Conservation (phyloP, 2,113 vertebrate genomes). For the Odontesthes bonariensis region DNA sequence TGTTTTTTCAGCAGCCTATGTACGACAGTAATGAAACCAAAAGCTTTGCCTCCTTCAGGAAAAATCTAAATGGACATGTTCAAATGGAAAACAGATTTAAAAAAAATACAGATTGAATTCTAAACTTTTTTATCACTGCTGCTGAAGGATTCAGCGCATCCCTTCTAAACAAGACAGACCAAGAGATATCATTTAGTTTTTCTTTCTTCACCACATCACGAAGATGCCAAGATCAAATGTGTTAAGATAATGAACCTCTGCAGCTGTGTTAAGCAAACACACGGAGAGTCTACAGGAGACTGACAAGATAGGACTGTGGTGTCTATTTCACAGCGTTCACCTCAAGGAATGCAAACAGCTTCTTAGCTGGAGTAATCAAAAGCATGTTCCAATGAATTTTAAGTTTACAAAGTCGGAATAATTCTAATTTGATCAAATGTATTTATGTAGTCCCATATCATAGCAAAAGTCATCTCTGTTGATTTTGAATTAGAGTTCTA, state of each 20-base stretch:
- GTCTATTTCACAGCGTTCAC: slow-evolving; percentile 46
- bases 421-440: not conserved
- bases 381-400: not conserved
- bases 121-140: not conserved
- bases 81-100: too few species aligned
- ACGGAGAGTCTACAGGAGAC: slow-evolving; percentile 1
- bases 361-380: not conserved
- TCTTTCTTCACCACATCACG: not conserved
- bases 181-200: not conserved
- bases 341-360: slow-evolving; percentile 53
- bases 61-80: not conserved
- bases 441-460: not conserved
- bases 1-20: not conserved
- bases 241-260: slow-evolving; percentile 7
- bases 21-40: too few species aligned
- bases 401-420: not conserved
- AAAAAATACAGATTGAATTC: too few species aligned
- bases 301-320: slow-evolving; percentile 9
- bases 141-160: too few species aligned
- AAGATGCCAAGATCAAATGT: not conserved
- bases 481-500: not conserved
- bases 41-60: not conserved
- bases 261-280: slow-evolving; percentile 44
- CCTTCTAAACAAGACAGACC: not conserved
- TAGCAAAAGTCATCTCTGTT: too few species aligned